Evolutionary conservation across 53 echinoderm and acorn worm species (phyloP).

Genomic region (Patiria pectinifera): DNA sequence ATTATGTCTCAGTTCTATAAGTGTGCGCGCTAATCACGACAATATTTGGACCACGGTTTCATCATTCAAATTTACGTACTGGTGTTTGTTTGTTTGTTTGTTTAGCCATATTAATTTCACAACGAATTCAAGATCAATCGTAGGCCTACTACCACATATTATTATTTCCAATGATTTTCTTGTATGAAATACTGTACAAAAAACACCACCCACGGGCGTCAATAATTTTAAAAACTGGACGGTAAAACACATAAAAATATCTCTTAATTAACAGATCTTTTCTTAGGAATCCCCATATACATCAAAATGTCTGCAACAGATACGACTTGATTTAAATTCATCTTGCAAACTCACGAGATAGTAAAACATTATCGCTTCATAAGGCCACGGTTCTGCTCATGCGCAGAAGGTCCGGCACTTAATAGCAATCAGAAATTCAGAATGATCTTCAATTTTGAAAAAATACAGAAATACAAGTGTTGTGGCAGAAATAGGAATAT

Average conservation of each 20-base stretch:
- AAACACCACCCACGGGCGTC: not conserved
- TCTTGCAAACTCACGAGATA: conserved; percentile 44
- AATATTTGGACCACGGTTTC: not conserved
- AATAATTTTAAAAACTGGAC: conserved; percentile 25
- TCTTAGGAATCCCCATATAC: not conserved
- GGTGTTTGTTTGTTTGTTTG: not conserved
- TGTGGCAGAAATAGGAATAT: not conserved
- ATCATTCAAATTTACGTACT: not conserved
- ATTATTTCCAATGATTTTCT: not conserved
- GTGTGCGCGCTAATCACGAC: too few species aligned
- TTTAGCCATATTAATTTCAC: too few species aligned
- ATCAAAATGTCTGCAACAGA: conserved; percentile 39
- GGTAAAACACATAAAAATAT: conserved; percentile 19
- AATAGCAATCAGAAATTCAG: not conserved
- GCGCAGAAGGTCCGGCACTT: conserved; percentile 40
- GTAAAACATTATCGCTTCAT: not conserved
- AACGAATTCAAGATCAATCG: too few species aligned
- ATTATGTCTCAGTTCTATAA: too few species aligned
- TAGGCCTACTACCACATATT: not conserved
- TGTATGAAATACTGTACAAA: not conserved
- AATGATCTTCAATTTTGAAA: not conserved
- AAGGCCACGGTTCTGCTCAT: conserved; percentile 47
- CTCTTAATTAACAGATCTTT: not conserved
- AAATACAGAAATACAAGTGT: not conserved
- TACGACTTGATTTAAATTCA: conserved; percentile 55